Evolutionary conservation across 2,113 vertebrate genomes (phyloP), one percentile per base, ranked within the genome.

Genomic region (Nycticorax nycticorax): DNA sequence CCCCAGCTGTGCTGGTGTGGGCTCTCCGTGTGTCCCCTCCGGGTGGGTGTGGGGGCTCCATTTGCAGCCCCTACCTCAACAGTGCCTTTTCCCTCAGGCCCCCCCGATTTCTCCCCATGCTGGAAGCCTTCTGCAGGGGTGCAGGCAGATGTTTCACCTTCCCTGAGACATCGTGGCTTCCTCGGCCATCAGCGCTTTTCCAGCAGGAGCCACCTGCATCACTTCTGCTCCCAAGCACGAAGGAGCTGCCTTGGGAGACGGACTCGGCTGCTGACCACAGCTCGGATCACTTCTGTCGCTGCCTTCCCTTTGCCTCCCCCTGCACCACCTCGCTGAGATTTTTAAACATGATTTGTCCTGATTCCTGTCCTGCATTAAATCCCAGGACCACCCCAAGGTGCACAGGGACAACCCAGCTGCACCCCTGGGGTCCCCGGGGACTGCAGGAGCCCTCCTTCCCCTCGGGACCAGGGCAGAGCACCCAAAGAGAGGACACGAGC

Each of bases 1-100:
- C 30, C 53, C 26, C 13, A 18, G 62, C 30, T 1, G 0, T 43
- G 30, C 39, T 32, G 21, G 20, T 1, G 1, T 6, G n/a, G 39
- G 32, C 15, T 52, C 18, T 21, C 35, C 43, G 1, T 18, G 5
- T 43, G 39, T 39, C n/a, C 43, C 55, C 35, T 24, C 22, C 24
- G n/a, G 22, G 57, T 10, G 18, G 27, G 4, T 59, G 17, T 5
- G 10, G 28, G 55, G 18, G 88, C 55, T 57, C 27, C 6, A 4
- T 27, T 50, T 27, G 15, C 10, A 78, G 11, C 35, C 69, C 39
- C 37, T 35, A 18, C 16, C 28, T 35, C 71, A 21, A 4, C 1
- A 6, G 10, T 4, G 26, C 37, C 35, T 41, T 39, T 50, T 64
- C 30, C n/a, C 39, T 52, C 35, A 64, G n/a, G n/a, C 10, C 43